Conservation (phyloP, 2,113 vertebrate species). For the Cercopithecus mona region DNA sequence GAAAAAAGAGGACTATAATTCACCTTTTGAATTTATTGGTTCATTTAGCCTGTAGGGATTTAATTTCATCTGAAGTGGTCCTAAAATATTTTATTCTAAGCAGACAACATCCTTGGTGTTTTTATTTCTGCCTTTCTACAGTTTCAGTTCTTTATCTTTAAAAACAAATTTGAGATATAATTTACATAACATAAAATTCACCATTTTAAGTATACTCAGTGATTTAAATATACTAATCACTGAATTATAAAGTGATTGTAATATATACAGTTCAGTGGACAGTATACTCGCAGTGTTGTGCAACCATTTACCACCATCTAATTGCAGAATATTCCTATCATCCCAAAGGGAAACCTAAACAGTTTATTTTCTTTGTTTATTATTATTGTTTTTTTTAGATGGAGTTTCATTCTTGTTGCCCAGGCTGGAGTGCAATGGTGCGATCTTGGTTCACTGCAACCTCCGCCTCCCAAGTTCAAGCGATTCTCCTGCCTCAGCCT, state of each 20-base stretch:
- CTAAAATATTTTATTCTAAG: not conserved
- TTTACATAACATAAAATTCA: conserved; percentile 1
- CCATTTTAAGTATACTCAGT: conserved; percentile 1
- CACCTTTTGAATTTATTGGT: not conserved
- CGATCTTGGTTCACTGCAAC: no score
- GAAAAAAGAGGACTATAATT: not conserved
- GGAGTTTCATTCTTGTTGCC: no score
- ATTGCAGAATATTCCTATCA: not conserved
- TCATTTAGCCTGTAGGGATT: not conserved
- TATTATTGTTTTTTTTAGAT: no score
- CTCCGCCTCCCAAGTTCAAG: no score
- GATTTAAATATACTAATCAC: not conserved
- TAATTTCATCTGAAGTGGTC: conserved; percentile 33
- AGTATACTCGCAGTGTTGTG: not conserved
- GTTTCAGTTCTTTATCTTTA: not conserved
- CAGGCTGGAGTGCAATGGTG: no score
- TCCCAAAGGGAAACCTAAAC: not conserved
- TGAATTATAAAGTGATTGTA: not conserved
- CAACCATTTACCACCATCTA: not conserved
- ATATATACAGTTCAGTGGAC: not conserved
- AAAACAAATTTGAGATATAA: not conserved
- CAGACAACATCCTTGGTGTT: not conserved
- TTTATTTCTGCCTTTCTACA: not conserved
- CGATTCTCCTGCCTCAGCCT: no score
- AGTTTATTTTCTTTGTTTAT: no score